Base-by-base conservation (phyloP, 2,113 vertebrate species). In the Callorhinus ursinus region DNA sequence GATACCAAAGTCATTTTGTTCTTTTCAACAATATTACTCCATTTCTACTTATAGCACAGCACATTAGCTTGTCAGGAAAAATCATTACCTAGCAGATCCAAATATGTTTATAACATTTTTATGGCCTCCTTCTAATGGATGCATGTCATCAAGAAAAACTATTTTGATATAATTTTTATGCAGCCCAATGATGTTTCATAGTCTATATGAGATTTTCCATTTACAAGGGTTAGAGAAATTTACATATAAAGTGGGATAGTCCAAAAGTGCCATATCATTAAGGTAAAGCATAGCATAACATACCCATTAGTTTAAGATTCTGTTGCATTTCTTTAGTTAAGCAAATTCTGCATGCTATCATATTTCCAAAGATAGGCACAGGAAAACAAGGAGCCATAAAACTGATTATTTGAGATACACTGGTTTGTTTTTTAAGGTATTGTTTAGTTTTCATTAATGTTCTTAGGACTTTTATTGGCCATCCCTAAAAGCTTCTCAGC, bases 11-110 rank as follows among this genome's bases (percentile, higher is more conserved):
- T 86, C 65, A 59, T 97, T 97, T 96, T 87, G 33, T 96, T 97
- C 36, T 97, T 98, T 98, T 88, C 72, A 93, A 67, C 39, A 97
- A n/a, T 96, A 96, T 96, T 97, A 67, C 42, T 97, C 89, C 89
- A 24, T 98, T 98, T 98, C 93, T 93, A 59, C 92, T 97, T 59
- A 51, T 3, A 97, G 57, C 83, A 96, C 39, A 97, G 71, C 83
- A 97, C 92, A 97, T 98, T 98, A 95, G 51, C 76, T 96, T 98
- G 92, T 98, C 97, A 98, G 93, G 89, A 98, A 98, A 98, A 98
- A 95, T 53, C 93, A 98, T 97, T 96, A 96, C 97, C 89, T 94
- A 95, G 93, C n/a, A 98, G 53, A 93, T 98, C 46, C 93, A 98
- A 97, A 81, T 96, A 97, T 76, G 90, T 98, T 98, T 98, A 95